A percentile compares a stretch with the other conserved stretches of the same genome.
These are phyloP conservation scores for Peromyscus californicus DNA, from an alignment of 2,113 vertebrate species.

Conservation along the genomic window DNA sequence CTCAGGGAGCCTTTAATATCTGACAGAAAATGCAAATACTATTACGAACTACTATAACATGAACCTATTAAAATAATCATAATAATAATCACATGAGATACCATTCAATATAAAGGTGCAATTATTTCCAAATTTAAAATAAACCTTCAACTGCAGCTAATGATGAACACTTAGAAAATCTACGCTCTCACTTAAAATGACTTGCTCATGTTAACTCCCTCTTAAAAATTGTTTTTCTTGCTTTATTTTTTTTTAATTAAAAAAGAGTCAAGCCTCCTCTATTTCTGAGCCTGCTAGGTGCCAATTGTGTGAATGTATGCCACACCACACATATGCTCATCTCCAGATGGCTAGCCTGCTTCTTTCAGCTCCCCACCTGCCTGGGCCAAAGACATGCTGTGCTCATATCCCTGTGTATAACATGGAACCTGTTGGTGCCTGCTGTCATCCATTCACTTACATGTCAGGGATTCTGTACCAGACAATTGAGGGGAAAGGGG, in stretches of 20 bases:
- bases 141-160: background rate
- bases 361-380: conserved; percentile 65
- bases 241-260: background rate
- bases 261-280: background rate
- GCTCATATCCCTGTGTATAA: conserved; percentile 33
- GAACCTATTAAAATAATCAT: background rate
- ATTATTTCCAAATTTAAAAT: background rate
- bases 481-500: background rate
- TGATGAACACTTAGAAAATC: background rate
- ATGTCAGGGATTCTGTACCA: background rate
- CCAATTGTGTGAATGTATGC: conserved; percentile 19
- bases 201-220: background rate
- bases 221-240: background rate
- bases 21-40: background rate
- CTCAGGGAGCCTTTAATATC: background rate
- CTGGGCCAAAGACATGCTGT: conserved; percentile 67
- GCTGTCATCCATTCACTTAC: background rate
- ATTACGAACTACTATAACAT: background rate
- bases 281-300: conserved; percentile 30
- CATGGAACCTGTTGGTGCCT: conserved; percentile 24
- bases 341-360: conserved; percentile 75
- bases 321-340: conserved; percentile 61
- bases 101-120: background rate
- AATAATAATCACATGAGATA: background rate
- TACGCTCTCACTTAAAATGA: background rate